Percentiles rank a stretch among this genome's conserved stretches.
Evolutionary conservation across 2,797 vertebrate species (phyloP).

Genomic region (Danio albolineatus): DNA sequence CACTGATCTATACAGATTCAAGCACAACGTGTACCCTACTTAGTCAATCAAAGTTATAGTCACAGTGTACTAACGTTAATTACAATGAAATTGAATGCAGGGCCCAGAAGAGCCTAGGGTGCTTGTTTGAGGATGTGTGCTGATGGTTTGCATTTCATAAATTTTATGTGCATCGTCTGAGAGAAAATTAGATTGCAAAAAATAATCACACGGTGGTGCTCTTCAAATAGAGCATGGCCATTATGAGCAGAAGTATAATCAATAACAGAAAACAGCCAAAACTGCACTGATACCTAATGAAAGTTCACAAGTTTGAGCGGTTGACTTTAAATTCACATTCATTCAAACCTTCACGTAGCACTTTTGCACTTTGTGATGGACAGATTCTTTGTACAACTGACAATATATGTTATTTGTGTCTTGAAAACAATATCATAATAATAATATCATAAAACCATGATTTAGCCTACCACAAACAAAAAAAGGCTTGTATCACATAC

Average conservation of each 20-base stretch:
- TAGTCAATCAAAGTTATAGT: conserved; percentile 40
- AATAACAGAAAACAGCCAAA: neutral
- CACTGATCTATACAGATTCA: conserved; percentile 45
- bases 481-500: too few species aligned
- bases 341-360: neutral
- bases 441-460: too few species aligned
- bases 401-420: too few species aligned
- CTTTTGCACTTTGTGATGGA: too few species aligned
- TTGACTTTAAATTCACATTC: neutral
- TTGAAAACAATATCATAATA: too few species aligned
- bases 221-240: conserved; percentile 3
- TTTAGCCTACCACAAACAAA: too few species aligned
- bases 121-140: conserved; percentile 22
- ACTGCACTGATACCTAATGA: neutral
- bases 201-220: conserved; percentile 8
- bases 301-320: neutral
- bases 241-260: neutral
- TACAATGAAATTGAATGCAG: conserved; percentile 40
- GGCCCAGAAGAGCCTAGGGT: conserved; percentile 20
- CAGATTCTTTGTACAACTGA: neutral
- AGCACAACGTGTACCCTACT: conserved; percentile 44
- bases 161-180: conserved; percentile 31
- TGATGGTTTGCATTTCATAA: conserved; percentile 37
- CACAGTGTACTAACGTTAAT: conserved; percentile 48
- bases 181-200: conserved; percentile 24